Percentiles rank a stretch among this genome's conserved stretches.
phyloP scores from a whole-genome alignment of 2,797 vertebrate species.

The Pempheris klunzingeri region DNA sequence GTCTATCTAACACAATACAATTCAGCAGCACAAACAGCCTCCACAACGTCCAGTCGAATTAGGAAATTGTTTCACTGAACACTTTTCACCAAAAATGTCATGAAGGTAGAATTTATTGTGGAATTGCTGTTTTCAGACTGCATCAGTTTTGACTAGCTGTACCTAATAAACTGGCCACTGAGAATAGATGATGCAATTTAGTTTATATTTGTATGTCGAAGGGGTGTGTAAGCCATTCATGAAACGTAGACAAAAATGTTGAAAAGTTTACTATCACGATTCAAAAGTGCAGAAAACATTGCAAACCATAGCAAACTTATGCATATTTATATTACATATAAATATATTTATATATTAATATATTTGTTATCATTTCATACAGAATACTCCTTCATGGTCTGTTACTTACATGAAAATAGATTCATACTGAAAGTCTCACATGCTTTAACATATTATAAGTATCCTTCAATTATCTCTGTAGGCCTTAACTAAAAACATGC shows the following conservation, averaged over 20 bases:
- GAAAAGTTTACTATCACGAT: background rate
- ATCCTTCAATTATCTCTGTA: background rate
- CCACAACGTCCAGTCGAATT: no score
- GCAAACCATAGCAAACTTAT: background rate
- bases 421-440: background rate
- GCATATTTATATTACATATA: no score
- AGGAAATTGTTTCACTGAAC: no score
- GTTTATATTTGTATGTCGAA: background rate
- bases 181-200: background rate
- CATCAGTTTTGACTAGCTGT: background rate
- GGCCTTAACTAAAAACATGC: background rate
- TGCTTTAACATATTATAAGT: background rate
- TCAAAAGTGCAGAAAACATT: conserved; percentile 10
- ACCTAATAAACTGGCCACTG: background rate
- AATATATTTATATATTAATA: no score
- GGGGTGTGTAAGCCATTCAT: background rate
- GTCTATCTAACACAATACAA: background rate
- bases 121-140: background rate
- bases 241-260: background rate
- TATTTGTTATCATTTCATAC: background rate
- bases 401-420: background rate
- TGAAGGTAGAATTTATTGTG: background rate
- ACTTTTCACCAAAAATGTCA: background rate
- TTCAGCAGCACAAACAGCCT: no score
- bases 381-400: background rate